Evolutionary conservation across 2,797 vertebrate species (phyloP).

Genomic region (Gadopsis marmoratus): DNA sequence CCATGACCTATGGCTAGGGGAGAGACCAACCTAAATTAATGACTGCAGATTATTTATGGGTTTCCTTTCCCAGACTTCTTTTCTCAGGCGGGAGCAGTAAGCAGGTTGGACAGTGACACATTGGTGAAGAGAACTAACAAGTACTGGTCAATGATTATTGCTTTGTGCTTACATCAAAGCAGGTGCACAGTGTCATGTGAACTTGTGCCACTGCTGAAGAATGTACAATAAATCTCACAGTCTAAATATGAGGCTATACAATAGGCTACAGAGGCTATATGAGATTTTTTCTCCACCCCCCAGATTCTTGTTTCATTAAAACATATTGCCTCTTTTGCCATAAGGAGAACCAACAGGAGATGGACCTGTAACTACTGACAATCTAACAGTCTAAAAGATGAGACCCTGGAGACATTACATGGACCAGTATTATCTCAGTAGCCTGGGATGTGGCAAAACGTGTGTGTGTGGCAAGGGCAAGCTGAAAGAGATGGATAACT

Average conservation of each 20-base stretch:
- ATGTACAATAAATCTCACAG: not conserved
- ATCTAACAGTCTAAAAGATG: slow-evolving; percentile 19
- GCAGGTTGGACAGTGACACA: slow-evolving; percentile 12
- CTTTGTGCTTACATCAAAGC: slow-evolving; percentile 31
- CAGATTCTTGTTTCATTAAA: slow-evolving; percentile 20
- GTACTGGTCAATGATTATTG: slow-evolving; percentile 6
- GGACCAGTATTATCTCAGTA: not conserved
- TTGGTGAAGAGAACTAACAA: slow-evolving; percentile 29
- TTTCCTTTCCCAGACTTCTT: slow-evolving; percentile 29
- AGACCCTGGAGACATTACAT: slow-evolving; percentile 20
- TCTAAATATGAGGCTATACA: not conserved
- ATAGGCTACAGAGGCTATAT: too few relatives aligned
- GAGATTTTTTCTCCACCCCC: not conserved
- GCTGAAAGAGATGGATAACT: slow-evolving; percentile 11
- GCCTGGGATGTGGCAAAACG: not conserved
- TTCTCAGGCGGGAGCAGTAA: slow-evolving; percentile 17
- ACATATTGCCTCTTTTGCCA: slow-evolving; percentile 13
- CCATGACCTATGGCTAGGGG: not conserved
- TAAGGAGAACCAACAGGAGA: slow-evolving; percentile 10
- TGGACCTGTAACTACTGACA: slow-evolving; percentile 13
- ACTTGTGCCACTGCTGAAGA: slow-evolving; percentile 4
- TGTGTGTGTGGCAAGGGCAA: not conserved
- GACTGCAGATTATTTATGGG: slow-evolving; percentile 28
- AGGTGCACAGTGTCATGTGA: slow-evolving; percentile 23
- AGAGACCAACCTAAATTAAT: not conserved